Percentiles rank a stretch among this genome's conserved stretches.
phyloP scores from a whole-genome alignment of 2,888 invertebrate genomes.

The Acleris literana region DNA sequence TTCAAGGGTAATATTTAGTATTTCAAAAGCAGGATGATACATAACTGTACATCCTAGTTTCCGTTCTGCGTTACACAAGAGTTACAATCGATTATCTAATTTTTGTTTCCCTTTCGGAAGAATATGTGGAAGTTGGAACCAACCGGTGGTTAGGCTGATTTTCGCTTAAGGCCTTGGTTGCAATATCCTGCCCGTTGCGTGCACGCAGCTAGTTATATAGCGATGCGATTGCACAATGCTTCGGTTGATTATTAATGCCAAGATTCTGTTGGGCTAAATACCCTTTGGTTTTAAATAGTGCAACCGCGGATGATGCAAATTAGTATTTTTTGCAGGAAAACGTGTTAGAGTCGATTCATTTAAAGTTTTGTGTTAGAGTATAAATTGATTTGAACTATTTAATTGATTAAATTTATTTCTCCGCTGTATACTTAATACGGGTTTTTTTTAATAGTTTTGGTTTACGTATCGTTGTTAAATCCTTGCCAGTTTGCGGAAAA shows the following conservation, averaged over 20 bases:
- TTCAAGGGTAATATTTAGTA: not conserved
- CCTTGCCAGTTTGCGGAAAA: too few species aligned
- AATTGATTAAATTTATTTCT: too few species aligned
- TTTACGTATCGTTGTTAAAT: too few species aligned
- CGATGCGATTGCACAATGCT: conserved; percentile 44
- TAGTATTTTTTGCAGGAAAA: not conserved
- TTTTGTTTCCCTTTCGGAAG: conserved; percentile 26
- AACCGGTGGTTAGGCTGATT: conserved; percentile 39
- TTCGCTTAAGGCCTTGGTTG: conserved; percentile 47
- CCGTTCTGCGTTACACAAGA: conserved; percentile 23
- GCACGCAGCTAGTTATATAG: conserved; percentile 41
- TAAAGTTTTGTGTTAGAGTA: too few species aligned
- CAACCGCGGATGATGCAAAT: too few species aligned
- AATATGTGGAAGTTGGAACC: conserved; percentile 24
- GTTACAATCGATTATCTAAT: conserved; percentile 37
- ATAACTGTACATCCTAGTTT: not conserved
- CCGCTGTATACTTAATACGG: too few species aligned
- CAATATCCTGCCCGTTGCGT: conserved; percentile 61
- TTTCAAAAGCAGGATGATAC: not conserved
- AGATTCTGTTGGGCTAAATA: conserved; percentile 20
- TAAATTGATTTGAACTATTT: too few species aligned
- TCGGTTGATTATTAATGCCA: conserved; percentile 24
- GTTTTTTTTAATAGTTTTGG: too few species aligned
- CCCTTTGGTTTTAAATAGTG: not conserved
- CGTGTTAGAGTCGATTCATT: too few species aligned